Evolutionary conservation across 1,140 invertebrate species (phyloP).

Genomic region (Aleiodes sp.): DNA sequence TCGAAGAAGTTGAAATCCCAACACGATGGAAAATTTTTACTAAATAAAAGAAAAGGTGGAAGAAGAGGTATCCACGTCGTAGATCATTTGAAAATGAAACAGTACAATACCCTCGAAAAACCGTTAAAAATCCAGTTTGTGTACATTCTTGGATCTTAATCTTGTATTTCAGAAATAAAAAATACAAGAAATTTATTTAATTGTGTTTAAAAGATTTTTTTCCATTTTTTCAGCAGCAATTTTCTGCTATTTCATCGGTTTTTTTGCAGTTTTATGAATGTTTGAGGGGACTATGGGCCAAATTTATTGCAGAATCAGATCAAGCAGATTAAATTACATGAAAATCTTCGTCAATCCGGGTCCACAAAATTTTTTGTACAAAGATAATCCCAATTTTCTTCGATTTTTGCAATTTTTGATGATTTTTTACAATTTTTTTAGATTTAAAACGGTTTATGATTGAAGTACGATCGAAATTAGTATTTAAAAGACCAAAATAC

Average conservation of each 20-base stretch:
- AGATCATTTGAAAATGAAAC: too few relatives aligned
- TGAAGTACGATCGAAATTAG: conserved; percentile 3
- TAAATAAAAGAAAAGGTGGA: too few relatives aligned
- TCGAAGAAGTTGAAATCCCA: too few relatives aligned
- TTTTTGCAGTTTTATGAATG: background rate
- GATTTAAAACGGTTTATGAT: background rate
- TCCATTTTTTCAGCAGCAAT: too few relatives aligned
- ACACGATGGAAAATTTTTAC: too few relatives aligned
- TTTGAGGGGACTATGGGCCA: conserved; percentile 13
- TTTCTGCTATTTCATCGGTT: background rate
- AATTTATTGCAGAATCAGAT: conserved; percentile 18
- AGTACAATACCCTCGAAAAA: too few relatives aligned
- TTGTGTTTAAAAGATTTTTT: too few relatives aligned
- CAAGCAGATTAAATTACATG: conserved; percentile 11
- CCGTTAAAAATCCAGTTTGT: too few relatives aligned
- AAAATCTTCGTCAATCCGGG: conserved; percentile 13
- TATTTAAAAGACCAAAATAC: background rate
- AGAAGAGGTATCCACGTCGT: too few relatives aligned
- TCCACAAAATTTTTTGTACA: conserved; percentile 4
- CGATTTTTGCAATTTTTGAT: conserved; percentile 7
- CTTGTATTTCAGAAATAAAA: too few relatives aligned
- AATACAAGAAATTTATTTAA: too few relatives aligned
- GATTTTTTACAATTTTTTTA: background rate
- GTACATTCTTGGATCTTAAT: too few relatives aligned
- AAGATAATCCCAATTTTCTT: conserved; percentile 5